Evolutionary conservation across 2,888 invertebrate species (phyloP).

Genomic region (Eupsilia transversa): DNA sequence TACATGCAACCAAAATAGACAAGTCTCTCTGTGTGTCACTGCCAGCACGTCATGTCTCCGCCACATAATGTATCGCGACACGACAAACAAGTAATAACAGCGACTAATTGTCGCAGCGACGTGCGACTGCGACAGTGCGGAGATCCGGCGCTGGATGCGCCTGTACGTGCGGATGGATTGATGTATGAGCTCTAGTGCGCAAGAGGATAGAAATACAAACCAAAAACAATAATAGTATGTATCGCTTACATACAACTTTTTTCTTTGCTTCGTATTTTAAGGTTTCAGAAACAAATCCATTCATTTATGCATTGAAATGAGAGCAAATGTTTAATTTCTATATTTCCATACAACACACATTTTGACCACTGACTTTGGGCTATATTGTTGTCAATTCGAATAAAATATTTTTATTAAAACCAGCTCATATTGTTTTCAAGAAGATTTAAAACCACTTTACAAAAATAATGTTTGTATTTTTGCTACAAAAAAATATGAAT

Average conservation of each 20-base stretch:
- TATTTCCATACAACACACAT: neutral
- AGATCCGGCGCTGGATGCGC: constrained; percentile 45
- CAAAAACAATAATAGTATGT: neutral
- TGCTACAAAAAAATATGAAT: constrained; percentile 31
- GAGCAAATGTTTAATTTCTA: neutral
- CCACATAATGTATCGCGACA: constrained; percentile 72
- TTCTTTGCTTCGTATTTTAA: too few relatives aligned
- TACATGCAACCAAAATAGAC: constrained; percentile 16
- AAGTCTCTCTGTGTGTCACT: constrained; percentile 50
- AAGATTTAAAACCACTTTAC: constrained; percentile 31
- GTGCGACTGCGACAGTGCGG: constrained; percentile 60
- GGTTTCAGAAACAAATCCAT: neutral
- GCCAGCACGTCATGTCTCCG: constrained; percentile 63
- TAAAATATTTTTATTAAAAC: constrained; percentile 22
- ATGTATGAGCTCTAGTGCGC: constrained; percentile 33
- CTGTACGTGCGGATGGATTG: constrained; percentile 60
- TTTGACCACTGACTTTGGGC: neutral
- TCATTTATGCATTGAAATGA: neutral
- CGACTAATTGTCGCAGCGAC: constrained; percentile 73
- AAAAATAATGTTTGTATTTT: constrained; percentile 18
- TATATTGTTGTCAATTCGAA: neutral
- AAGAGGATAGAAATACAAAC: neutral
- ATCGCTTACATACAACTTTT: too few relatives aligned
- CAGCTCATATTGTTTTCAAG: constrained; percentile 18
- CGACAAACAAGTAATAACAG: constrained; percentile 76